Evolutionary conservation across 1,140 invertebrate genomes (phyloP).

Genomic region (Artemia franciscana): DNA sequence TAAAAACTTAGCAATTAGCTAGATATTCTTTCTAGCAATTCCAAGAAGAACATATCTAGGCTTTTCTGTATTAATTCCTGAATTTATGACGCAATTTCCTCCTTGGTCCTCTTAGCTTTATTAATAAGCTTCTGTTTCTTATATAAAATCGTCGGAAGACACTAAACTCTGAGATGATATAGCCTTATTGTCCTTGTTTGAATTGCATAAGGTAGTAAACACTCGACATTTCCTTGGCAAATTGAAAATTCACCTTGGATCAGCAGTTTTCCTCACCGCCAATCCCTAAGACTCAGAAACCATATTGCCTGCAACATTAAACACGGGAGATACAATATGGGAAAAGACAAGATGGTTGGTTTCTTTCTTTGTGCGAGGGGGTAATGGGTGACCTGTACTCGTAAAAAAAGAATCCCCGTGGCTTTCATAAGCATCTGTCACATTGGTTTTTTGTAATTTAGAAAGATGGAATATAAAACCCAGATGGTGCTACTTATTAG

Average conservation of each 20-base stretch:
- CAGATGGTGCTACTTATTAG: too few relatives aligned
- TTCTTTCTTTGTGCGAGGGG: not conserved
- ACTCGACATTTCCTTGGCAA: not conserved
- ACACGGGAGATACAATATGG: not conserved
- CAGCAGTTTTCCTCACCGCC: not conserved
- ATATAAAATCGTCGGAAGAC: not conserved
- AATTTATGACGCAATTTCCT: not conserved
- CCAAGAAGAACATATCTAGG: too few relatives aligned
- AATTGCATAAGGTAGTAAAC: not conserved
- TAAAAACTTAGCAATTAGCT: not conserved
- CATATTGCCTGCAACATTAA: not conserved
- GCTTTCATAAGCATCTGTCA: not conserved
- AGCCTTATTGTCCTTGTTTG: not conserved
- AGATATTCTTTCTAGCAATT: not conserved
- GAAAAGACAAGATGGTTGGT: not conserved
- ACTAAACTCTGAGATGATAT: not conserved
- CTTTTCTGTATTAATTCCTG: too few relatives aligned
- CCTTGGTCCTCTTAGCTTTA: not conserved
- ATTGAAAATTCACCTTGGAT: not conserved
- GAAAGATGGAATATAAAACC: too few relatives aligned
- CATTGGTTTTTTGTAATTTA: too few relatives aligned
- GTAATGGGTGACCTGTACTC: not conserved
- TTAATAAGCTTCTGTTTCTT: not conserved
- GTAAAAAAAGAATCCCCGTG: not conserved
- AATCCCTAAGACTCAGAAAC: not conserved